These are phyloP conservation scores for Coenobita brevimanus DNA, from an alignment of 1,140 invertebrate genomes.

Conservation along the genomic window DNA sequence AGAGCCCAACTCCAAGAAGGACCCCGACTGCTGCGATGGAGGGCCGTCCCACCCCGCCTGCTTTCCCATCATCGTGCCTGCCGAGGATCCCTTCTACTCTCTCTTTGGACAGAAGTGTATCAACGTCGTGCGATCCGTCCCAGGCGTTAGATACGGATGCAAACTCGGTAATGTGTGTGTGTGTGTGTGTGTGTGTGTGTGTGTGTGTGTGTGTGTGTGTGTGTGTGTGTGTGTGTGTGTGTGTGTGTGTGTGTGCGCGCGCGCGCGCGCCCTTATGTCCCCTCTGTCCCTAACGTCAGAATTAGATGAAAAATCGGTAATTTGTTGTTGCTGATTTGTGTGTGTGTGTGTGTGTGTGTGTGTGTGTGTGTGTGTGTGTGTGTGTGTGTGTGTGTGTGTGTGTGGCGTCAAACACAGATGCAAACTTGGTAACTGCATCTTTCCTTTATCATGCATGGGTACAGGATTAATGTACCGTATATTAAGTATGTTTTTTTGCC, in stretches of 20 bases:
- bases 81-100: constrained; percentile 93
- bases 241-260: too few relatives aligned
- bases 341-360: not conserved
- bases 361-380: too few relatives aligned
- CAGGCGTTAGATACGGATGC: constrained; percentile 75
- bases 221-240: too few relatives aligned
- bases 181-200: not conserved
- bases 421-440: too few relatives aligned
- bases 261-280: too few relatives aligned
- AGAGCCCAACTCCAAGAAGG: constrained; percentile 73
- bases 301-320: too few relatives aligned
- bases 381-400: not conserved
- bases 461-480: too few relatives aligned
- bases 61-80: constrained; percentile 90
- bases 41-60: constrained; percentile 91
- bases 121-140: constrained; percentile 75
- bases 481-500: too few relatives aligned
- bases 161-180: constrained; percentile 76
- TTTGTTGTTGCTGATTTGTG: too few relatives aligned
- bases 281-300: too few relatives aligned
- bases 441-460: too few relatives aligned
- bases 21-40: constrained; percentile 85
- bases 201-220: too few relatives aligned
- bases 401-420: not conserved
- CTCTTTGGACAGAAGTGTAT: constrained; percentile 80